A percentile compares a stretch with the other conserved stretches of the same genome.
These are phyloP conservation scores for Dicyrtoma fusca DNA, from an alignment of 2,888 invertebrate species.

Conservation along the genomic window DNA sequence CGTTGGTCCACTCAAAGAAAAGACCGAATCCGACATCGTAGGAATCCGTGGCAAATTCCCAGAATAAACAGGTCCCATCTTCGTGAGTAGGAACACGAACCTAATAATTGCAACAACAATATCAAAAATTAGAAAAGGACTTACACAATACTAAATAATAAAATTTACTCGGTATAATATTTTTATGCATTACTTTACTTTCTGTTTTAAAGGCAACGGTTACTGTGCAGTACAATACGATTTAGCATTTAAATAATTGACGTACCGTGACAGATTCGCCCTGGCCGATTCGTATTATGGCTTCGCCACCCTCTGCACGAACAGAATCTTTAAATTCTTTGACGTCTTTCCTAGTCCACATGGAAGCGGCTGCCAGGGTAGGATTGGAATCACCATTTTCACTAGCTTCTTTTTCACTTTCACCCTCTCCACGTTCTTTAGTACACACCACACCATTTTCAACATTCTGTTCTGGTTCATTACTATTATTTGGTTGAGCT, in stretches of 20 bases:
- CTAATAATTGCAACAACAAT: constrained; percentile 59
- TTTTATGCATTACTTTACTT: too few species aligned
- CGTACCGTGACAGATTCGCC: constrained; percentile 93
- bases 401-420: constrained; percentile 53
- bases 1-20: constrained; percentile 96
- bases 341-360: constrained; percentile 95
- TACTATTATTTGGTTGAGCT: neutral
- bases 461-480: constrained; percentile 55
- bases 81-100: constrained; percentile 93
- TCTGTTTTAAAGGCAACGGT: too few species aligned
- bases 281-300: constrained; percentile 89
- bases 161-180: neutral
- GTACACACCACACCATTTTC: constrained; percentile 48
- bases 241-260: too few species aligned
- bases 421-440: constrained; percentile 15
- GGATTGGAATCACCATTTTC: constrained; percentile 55
- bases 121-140: neutral
- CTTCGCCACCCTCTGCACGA: constrained; percentile 77
- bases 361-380: constrained; percentile 68
- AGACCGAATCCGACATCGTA: constrained; percentile 98
- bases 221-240: too few species aligned
- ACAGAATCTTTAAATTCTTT: constrained; percentile 88
- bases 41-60: constrained; percentile 99
- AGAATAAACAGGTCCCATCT: constrained; percentile 89
- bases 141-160: neutral